Base-by-base conservation (phyloP, 2,797 vertebrate species). In the Myotis vivesi region DNA sequence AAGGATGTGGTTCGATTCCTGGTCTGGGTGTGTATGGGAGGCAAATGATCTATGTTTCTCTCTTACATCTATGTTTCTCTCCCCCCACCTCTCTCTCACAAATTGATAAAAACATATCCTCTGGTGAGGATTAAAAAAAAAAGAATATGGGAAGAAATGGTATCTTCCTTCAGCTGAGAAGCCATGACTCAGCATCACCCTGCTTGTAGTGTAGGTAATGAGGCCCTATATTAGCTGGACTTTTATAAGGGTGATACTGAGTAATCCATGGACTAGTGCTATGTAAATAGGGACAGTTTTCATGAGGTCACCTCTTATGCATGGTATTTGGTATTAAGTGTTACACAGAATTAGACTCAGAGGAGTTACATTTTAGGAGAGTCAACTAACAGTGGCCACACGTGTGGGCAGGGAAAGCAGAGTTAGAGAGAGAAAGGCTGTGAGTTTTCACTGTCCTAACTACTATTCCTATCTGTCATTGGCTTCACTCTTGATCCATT, bases 241-340 rank as follows among this genome's bases (percentile, higher is more conserved):
- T 84, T 95, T 77, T 62, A 49, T 59, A 82, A 69, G 23, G 46
- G 16, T 85, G 86, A 53, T 44, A 62, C 30, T 28, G 41, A 94
- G 81, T 89, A 84, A 82, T 59, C 38, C 51, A 8, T 20, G 57
- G 12, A 93, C n/a, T 36, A 57, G 30, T 16, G 20, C n/a, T 72
- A 1, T 76, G 86, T 16, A 62, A 33, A 81, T 41, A 71, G 3
- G 36, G 71, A 41, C 57, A 23, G 2, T 69, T 76, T 87, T 82
- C 87, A 44, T 51, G 66, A 94, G 64, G 76, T 96, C 92, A 80
- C 66, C 66, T 93, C 46, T 81, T 75, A 46, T 3, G 20, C 16
- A 0, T 51, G 77, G 33, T 51, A 0, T 44, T 28, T 64, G 9
- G 9, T 44, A 62, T 91, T 66, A 84, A 77, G 55, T 77, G 30